Percentiles rank a stretch among this genome's conserved stretches.
phyloP scores from a whole-genome alignment of 2,888 invertebrate species.

The Ormyrus pomaceus region DNA sequence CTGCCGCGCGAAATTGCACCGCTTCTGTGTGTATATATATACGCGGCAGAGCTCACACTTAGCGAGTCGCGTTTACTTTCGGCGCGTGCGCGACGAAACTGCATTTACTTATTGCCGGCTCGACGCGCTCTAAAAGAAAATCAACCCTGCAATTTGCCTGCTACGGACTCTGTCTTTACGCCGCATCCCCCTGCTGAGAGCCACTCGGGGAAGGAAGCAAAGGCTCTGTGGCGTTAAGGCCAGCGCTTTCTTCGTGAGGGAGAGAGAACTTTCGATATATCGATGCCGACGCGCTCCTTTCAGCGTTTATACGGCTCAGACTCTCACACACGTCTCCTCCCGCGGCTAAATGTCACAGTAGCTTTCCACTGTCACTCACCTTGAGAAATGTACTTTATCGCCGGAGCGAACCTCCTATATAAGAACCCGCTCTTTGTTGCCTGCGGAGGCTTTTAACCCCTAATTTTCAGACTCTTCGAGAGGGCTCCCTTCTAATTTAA shows the following conservation, averaged over 20 bases:
- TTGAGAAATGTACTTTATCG: constrained; percentile 57
- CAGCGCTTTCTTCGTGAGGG: not conserved
- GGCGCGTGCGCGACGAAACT: not conserved
- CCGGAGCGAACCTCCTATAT: constrained; percentile 6
- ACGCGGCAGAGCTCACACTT: not conserved
- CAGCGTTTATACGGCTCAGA: not conserved
- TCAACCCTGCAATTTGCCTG: constrained; percentile 7
- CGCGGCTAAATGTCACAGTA: constrained; percentile 48
- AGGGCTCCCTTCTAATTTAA: no score
- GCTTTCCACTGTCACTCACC: constrained; percentile 54
- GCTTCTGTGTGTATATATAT: not conserved
- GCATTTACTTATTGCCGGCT: constrained; percentile 36
- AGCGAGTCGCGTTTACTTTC: constrained; percentile 34
- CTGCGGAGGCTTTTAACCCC: no score
- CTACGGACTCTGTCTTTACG: not conserved
- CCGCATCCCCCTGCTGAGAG: no score
- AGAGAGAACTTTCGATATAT: constrained; percentile 16
- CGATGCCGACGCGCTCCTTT: constrained; percentile 22
- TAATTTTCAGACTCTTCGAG: no score
- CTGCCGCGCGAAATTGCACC: constrained; percentile 41
- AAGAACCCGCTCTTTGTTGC: not conserved
- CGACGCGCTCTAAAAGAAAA: constrained; percentile 27
- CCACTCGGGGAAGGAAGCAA: no score
- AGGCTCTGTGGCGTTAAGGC: constrained; percentile 2
- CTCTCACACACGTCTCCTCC: not conserved